Evolutionary conservation across 35 echinoderm and acorn worm species (phyloP).

Genomic region (Apostichopus japonicus): DNA sequence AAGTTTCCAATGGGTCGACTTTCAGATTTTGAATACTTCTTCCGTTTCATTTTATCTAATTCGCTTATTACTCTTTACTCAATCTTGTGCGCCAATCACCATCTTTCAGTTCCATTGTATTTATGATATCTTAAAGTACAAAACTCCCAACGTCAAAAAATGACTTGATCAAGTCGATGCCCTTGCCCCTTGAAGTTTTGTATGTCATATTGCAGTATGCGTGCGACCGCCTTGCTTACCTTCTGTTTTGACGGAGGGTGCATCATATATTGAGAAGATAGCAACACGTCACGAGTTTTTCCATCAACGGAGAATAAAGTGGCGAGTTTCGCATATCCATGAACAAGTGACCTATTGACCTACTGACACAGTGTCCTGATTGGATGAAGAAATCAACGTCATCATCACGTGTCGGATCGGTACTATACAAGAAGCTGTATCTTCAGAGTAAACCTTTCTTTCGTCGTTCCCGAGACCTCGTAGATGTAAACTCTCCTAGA

Average conservation of each 20-base stretch:
- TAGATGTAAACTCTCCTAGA: not conserved
- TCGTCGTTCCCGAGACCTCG: conserved; percentile 24
- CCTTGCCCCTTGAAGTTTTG: conserved; percentile 44
- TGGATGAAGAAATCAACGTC: not conserved
- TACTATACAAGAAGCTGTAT: not conserved
- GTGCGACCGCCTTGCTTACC: not conserved
- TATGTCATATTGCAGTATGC: conserved; percentile 47
- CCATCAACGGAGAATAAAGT: not conserved
- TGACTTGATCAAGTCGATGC: not conserved
- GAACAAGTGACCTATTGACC: conserved; percentile 4
- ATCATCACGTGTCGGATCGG: not conserved
- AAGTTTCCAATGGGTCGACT: too few species aligned
- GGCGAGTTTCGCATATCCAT: not conserved
- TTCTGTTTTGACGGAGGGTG: not conserved
- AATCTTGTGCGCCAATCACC: too few species aligned
- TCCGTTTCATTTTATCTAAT: too few species aligned
- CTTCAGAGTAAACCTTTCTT: conserved; percentile 39
- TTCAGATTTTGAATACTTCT: too few species aligned
- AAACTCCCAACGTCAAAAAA: not conserved
- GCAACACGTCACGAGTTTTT: not conserved
- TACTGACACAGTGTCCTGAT: not conserved
- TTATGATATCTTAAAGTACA: too few species aligned
- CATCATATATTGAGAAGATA: not conserved
- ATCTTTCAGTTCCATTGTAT: too few species aligned
- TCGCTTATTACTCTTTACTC: too few species aligned